Percentiles rank a stretch among this genome's conserved stretches.
Evolutionary conservation across 2,113 vertebrate genomes (phyloP).

Genomic region (Vulpes vulpes): DNA sequence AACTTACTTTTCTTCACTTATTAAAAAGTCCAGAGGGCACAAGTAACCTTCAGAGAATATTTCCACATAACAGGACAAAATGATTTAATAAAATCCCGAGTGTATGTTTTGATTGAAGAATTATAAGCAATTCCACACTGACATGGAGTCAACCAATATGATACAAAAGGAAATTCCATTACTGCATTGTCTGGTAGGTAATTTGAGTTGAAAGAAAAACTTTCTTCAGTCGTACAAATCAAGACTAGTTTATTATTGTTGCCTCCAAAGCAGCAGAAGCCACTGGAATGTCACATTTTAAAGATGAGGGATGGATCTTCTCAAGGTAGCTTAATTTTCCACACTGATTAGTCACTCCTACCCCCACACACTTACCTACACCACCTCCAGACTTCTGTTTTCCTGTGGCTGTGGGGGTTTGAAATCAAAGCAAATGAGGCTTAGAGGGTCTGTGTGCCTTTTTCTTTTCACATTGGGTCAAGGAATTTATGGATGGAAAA

Average conservation of each 20-base stretch:
- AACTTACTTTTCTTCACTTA: conserved; percentile 71
- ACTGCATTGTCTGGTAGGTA: neutral
- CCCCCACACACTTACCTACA: accelerated
- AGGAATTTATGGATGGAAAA: neutral
- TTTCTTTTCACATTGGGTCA: neutral
- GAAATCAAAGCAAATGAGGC: neutral
- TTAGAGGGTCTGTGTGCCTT: neutral
- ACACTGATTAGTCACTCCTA: neutral
- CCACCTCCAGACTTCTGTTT: neutral
- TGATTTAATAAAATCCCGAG: conserved; percentile 41
- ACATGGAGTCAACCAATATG: neutral
- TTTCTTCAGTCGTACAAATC: neutral
- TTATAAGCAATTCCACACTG: neutral
- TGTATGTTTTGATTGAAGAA: conserved; percentile 51
- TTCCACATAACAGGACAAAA: conserved; percentile 61
- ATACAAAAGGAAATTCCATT: neutral
- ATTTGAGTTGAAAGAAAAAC: neutral
- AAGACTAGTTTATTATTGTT: neutral
- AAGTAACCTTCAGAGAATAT: conserved; percentile 62
- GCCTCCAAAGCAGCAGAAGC: neutral
- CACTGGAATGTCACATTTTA: neutral
- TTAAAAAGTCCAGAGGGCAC: conserved; percentile 70
- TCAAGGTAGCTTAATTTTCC: neutral
- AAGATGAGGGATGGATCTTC: neutral
- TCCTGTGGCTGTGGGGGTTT: neutral